Percentiles rank a stretch among this genome's conserved stretches.
These are phyloP conservation scores for Pteronotus mesoamericanus DNA, from an alignment of 2,797 vertebrate species.

Conservation along the genomic window DNA sequence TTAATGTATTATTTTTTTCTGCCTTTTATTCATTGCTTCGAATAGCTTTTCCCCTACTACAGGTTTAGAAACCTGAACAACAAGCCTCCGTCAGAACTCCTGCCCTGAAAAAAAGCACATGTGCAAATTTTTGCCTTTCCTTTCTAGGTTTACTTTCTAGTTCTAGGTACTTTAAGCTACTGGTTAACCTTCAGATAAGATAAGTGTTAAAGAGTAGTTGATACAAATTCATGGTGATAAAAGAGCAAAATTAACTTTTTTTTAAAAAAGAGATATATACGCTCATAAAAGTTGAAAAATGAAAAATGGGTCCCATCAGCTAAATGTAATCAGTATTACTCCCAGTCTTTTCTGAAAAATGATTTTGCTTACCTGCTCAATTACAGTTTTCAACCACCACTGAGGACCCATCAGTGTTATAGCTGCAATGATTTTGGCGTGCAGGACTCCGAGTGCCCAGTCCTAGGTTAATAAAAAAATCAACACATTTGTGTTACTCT, in stretches of 20 bases:
- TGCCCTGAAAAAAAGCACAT: not conserved
- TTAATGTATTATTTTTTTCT: not conserved
- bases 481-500: not conserved
- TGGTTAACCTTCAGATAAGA: not conserved
- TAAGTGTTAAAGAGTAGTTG: not conserved
- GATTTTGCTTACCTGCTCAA: constrained; percentile 90
- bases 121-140: not conserved
- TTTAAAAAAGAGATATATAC: not conserved
- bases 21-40: not conserved
- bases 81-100: not conserved
- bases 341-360: not conserved
- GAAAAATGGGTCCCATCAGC: not conserved
- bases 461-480: constrained; percentile 83
- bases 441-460: constrained; percentile 97
- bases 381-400: constrained; percentile 98
- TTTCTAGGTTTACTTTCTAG: too few relatives aligned
- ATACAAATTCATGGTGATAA: not conserved
- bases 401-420: constrained; percentile 98
- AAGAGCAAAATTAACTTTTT: not conserved
- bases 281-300: not conserved
- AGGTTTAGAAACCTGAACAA: not conserved
- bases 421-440: constrained; percentile 98
- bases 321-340: not conserved
- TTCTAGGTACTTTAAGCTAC: not conserved
- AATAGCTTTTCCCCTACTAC: not conserved